These are phyloP conservation scores for Invenusta paracnida DNA, from an alignment of 2,888 invertebrate genomes.

Conservation along the genomic window DNA sequence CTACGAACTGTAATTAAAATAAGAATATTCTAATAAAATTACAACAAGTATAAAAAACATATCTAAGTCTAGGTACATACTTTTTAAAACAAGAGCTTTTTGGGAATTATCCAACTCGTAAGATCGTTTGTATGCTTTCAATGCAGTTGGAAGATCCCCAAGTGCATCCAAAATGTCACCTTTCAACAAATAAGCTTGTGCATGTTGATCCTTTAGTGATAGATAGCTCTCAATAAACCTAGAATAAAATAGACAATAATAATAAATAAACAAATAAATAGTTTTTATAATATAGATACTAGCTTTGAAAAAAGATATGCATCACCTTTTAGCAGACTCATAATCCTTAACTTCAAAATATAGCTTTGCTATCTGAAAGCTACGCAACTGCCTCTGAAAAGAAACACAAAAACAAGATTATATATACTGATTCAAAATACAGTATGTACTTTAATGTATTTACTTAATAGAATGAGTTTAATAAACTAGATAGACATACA, in stretches of 20 bases:
- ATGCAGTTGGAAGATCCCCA: neutral
- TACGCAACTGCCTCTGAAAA: neutral
- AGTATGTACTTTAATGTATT: too few relatives aligned
- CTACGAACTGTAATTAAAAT: neutral
- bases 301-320: too few relatives aligned
- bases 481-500: too few relatives aligned
- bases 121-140: neutral
- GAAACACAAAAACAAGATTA: neutral
- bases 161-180: neutral
- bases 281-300: neutral
- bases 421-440: too few relatives aligned
- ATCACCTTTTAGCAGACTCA: neutral
- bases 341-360: neutral
- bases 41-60: neutral
- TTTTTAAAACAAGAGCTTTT: neutral
- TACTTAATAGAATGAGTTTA: too few relatives aligned
- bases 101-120: neutral
- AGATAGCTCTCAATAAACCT: neutral
- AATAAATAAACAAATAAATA: neutral
- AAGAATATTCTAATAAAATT: neutral
- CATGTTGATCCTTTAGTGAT: neutral
- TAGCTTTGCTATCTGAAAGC: neutral
- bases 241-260: too few relatives aligned
- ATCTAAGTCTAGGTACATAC: neutral
- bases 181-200: neutral